Base-by-base conservation (phyloP, 2,888 invertebrate species). In the Oscheius sp. region DNA sequence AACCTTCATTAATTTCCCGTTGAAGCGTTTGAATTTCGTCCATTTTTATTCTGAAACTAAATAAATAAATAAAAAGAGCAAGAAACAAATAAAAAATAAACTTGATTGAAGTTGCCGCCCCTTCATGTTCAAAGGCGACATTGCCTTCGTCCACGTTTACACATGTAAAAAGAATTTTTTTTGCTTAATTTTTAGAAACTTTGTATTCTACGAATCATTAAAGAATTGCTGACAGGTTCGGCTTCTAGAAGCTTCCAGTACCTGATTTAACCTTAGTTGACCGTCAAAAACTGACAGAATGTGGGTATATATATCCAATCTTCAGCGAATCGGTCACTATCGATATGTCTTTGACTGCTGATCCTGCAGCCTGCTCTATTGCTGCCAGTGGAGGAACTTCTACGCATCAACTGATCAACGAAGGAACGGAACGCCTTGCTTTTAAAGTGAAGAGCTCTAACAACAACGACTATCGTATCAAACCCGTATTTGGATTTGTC, bases 401-500 rank as follows among this genome's bases (percentile, higher is more conserved):
- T 32, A 66, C 74, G 30, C 73, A 73, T 45, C 41, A 74, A 17
- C 59, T 73, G 44, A 22, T 54, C 51, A 73, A 73, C 45, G 59
- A 33, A 12, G 72, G 64, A 26, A 62, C 68, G 22, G 56, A 59
- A 4, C 45, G 36, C 12, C 54, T 69, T 17, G 50, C 32, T 2
- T 68, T 70, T 44, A 68, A 62, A 26, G 67, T 50, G 8, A 64
- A 51, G 51, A 17, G 36, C 41, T 38, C 38, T 24, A 64, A 64
- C 38, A 64, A 64, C 64, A 51, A 33, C 30, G 64, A 64, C 12
- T 73, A 73, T 28, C 65, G 73, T 22, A 54, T 73, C 36, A 73
- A 74, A 70, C 73, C 73, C 36, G 73, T 73, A 32, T 73, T 65
- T 54, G 73, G 73, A 24, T 73, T 73, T 26, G 73, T 73, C 26